Evolutionary conservation across 2,888 invertebrate species (phyloP).

Genomic region (Rotaria macrura): DNA sequence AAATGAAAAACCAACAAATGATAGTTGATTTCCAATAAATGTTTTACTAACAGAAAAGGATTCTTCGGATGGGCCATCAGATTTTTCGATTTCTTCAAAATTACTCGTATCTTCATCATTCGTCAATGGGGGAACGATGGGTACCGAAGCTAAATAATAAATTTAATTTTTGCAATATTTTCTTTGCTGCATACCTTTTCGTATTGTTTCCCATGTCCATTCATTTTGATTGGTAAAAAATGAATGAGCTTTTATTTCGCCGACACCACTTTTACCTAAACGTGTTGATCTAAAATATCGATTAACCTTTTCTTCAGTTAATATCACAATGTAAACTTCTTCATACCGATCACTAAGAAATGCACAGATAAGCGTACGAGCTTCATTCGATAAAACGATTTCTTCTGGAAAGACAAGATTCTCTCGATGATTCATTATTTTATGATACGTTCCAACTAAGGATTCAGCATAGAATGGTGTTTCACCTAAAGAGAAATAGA

Average conservation of each 20-base stretch:
- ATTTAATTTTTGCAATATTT: not conserved
- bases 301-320: not conserved
- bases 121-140: conserved; percentile 84
- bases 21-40: conserved; percentile 93
- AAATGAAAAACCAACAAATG: conserved; percentile 95
- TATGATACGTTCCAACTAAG: conserved; percentile 89
- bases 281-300: conserved; percentile 57
- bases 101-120: conserved; percentile 96
- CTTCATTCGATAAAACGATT: conserved; percentile 70
- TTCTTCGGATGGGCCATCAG: conserved; percentile 73
- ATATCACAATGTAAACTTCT: conserved; percentile 29
- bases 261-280: conserved; percentile 81
- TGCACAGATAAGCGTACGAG: conserved; percentile 69
- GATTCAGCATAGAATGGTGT: conserved; percentile 98
- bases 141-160: conserved; percentile 60
- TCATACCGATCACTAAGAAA: conserved; percentile 74
- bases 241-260: conserved; percentile 82
- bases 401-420: conserved; percentile 83
- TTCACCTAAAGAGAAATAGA: conserved; percentile 53
- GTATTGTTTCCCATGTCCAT: conserved; percentile 90
- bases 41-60: conserved; percentile 89
- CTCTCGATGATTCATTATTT: conserved; percentile 97
- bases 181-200: conserved; percentile 60
- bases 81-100: conserved; percentile 92
- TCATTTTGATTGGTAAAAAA: conserved; percentile 84